Evolutionary conservation across 2,797 vertebrate species (phyloP), one percentile per base, ranked within the genome.

Genomic region (Oreochromis mossambicus): DNA sequence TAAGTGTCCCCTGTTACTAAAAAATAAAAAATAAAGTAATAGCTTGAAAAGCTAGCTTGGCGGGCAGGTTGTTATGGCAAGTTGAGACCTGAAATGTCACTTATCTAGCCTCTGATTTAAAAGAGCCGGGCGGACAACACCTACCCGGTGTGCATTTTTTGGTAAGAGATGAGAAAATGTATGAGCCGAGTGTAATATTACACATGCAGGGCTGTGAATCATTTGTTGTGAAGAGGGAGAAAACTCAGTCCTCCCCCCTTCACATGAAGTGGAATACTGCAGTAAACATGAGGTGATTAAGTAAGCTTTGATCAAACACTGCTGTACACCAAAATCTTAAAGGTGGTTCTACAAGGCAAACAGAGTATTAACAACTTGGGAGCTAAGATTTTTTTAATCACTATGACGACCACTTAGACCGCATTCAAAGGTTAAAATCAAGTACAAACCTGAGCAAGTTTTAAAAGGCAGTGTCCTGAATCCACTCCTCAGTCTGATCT

Each of bases 41-140:
- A 89, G 78, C 85, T 81, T 84, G 91, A 89, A 63, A 87, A 90
- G 92, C 94, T 78, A 79, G 11, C 55, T 55, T 51, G 24, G 7
- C 77, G 19, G 52, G 9, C 41, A 24, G 1, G 36, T 21, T 36
- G 58, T 66, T n/a, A 76, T 3, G 10, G 34, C 2, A 3, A 55
- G 36, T 17, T 36, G 6, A 83, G 56, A 79, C 36, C 38, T 26
- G 12, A 78, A 34, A 15, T 55, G 6, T 4, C 11, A 17, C 15
- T 61, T 24, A 79, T 84, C 77, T 85, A 8, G 88, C 82, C 86
- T 81, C 3, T 21, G 51, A 14, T 68, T 56, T 26, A 3, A 78
- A 32, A 78, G 36, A 29, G 6, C 1, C 7, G 0, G 6, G 13
- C 2, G 1, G 1, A 14, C 12, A 0, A 36, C 1, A 0, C 19